Percentiles rank a stretch among this genome's conserved stretches.
Evolutionary conservation across 37 sponge, comb jelly and placozoan genomes (phyloP).

Genomic region (Aphrocallistes beatrix): DNA sequence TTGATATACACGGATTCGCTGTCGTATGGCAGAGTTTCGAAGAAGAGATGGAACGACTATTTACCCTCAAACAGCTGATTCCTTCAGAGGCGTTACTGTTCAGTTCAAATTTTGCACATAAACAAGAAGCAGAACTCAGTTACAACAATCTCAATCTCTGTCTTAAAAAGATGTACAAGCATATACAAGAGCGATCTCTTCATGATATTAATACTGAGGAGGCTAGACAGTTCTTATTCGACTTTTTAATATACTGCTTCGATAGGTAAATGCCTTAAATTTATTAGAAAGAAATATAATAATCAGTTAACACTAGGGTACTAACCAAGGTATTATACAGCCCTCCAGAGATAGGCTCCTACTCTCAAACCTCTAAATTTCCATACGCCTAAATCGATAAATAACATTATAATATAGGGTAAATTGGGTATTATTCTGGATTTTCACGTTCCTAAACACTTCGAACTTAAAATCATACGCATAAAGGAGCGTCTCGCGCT

Average conservation of each 20-base stretch:
- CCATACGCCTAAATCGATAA: no score
- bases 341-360: no score
- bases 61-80: background rate
- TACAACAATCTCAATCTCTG: background rate
- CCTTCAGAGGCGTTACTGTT: background rate
- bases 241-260: conserved; percentile 3
- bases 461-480: no score
- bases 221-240: background rate
- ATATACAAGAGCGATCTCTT: background rate
- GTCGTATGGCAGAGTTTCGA: conserved; percentile 8
- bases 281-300: no score
- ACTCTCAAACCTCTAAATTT: no score
- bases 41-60: background rate
- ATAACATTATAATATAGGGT: no score
- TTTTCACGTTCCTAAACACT: no score
- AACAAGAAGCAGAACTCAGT: background rate
- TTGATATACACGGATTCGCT: conserved; percentile 7
- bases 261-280: background rate
- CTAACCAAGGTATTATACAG: no score
- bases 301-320: no score
- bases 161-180: background rate
- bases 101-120: background rate
- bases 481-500: no score
- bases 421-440: no score
- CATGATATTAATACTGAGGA: background rate